These are phyloP conservation scores for Phoxinus dragarum DNA, from an alignment of 2,797 vertebrate species.

Conservation along the genomic window DNA sequence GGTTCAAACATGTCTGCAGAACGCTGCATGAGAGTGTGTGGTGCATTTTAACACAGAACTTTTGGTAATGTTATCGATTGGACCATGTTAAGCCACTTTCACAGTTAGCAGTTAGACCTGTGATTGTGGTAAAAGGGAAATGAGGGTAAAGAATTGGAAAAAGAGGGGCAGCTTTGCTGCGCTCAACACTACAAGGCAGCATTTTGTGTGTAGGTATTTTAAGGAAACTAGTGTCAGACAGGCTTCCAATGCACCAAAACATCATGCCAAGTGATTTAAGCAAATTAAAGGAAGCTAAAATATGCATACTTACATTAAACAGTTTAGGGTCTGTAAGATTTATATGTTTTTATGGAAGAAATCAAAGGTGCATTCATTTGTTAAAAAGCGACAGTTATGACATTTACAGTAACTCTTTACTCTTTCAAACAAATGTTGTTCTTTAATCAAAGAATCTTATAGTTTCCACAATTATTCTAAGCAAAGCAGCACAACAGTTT, in stretches of 20 bases:
- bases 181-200: neutral
- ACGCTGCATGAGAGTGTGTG: neutral
- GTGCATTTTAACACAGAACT: constrained; percentile 42
- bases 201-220: neutral
- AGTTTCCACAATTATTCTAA: neutral
- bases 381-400: neutral
- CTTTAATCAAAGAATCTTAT: neutral
- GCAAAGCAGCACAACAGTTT: neutral
- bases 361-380: neutral
- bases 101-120: constrained; percentile 29
- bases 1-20: neutral
- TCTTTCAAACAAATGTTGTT: neutral
- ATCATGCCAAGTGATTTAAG: neutral
- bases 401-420: neutral
- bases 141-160: neutral
- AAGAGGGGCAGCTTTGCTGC: neutral
- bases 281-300: neutral
- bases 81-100: constrained; percentile 18
- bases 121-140: constrained; percentile 42
- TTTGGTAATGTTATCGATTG: constrained; percentile 44
- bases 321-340: neutral
- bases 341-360: neutral
- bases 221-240: neutral
- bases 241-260: neutral
- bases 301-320: neutral